phyloP scores from a whole-genome alignment of 2,113 vertebrate species.

The Grammomys surdaster region DNA sequence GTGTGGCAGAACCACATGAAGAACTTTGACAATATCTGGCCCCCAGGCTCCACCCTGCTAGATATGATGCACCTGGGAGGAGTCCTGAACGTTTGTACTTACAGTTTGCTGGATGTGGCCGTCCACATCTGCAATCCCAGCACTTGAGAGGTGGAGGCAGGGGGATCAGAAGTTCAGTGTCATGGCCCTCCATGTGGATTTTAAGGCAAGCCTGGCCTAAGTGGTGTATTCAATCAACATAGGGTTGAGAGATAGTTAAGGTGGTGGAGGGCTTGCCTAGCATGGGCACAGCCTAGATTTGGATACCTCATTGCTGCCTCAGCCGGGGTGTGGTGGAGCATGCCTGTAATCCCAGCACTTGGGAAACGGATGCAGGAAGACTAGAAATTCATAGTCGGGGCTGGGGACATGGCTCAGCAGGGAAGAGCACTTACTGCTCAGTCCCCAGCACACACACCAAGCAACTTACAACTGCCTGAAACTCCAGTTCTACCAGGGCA shows the following conservation, averaged over 20 bases:
- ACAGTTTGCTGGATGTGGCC: background rate
- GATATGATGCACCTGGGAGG: background rate
- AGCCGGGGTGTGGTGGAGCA: background rate
- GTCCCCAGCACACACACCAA: background rate
- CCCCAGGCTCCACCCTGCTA: background rate
- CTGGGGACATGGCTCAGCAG: background rate
- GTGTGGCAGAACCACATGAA: background rate
- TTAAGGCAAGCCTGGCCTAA: background rate
- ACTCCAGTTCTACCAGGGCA: background rate
- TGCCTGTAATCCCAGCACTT: background rate
- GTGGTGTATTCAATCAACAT: background rate
- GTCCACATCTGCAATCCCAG: no score
- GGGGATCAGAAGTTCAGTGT: background rate
- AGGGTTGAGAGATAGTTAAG: background rate
- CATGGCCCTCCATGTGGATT: background rate
- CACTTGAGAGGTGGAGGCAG: background rate
- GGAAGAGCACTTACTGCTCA: background rate
- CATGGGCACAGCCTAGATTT: background rate
- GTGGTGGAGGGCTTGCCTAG: background rate
- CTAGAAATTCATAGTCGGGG: background rate
- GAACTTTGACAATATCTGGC: background rate
- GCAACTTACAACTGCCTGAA: background rate
- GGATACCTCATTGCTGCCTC: background rate
- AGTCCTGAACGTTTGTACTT: background rate
- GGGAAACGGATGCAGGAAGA: background rate